These are phyloP conservation scores for Melipona bicolor DNA, from an alignment of 2,888 invertebrate species.

Conservation along the genomic window DNA sequence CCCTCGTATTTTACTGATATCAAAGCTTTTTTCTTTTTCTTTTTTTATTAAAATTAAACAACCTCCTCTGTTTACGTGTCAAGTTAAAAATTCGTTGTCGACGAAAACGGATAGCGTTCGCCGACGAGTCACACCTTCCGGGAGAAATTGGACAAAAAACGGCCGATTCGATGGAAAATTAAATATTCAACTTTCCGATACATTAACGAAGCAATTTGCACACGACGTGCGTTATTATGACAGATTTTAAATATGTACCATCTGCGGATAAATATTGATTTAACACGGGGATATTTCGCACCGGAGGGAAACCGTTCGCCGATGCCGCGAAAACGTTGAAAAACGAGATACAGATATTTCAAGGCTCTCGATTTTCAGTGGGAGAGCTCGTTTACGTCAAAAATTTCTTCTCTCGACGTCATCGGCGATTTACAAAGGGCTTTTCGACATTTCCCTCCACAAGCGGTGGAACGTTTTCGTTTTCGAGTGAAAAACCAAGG, in stretches of 20 bases:
- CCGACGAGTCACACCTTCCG: neutral
- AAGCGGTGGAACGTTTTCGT: neutral
- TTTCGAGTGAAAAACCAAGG: neutral
- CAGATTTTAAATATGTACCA: neutral
- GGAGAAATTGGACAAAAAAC: no score
- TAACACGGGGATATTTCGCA: neutral
- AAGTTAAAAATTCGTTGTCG: neutral
- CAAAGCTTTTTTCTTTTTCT: neutral
- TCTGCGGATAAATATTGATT: conserved; percentile 18
- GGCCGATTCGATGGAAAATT: neutral
- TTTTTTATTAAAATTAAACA: neutral
- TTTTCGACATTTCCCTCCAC: neutral
- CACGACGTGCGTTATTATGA: neutral
- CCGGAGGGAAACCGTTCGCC: neutral
- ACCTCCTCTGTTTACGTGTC: neutral
- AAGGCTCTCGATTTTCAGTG: neutral
- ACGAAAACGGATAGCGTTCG: neutral
- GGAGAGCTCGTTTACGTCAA: neutral
- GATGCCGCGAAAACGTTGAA: neutral
- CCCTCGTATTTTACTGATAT: neutral
- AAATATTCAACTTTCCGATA: neutral
- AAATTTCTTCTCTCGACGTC: neutral
- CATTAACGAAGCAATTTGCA: neutral
- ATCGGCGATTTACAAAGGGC: neutral
- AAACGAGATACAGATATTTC: conserved; percentile 11